Conservation (phyloP, 2,797 vertebrate genomes). For the Jordanella pulchra region DNA sequence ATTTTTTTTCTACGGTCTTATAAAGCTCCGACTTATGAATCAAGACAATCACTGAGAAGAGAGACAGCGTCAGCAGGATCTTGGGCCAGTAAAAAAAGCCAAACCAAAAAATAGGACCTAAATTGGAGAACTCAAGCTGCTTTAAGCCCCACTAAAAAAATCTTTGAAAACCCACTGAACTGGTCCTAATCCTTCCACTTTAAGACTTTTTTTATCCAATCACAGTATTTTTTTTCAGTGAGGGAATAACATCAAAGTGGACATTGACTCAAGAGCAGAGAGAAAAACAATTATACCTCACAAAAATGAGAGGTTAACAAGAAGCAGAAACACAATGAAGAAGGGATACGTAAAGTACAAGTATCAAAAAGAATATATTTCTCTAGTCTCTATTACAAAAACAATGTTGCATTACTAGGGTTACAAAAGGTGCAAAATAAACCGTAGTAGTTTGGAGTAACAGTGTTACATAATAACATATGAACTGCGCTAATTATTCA, state of each 20-base stretch:
- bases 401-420: not conserved
- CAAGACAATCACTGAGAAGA: not conserved
- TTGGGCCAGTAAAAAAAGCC: not conserved
- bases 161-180: conserved; percentile 1
- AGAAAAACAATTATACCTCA: not conserved
- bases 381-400: not conserved
- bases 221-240: not conserved
- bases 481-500: no score
- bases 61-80: not conserved
- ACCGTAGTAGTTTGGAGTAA: not conserved
- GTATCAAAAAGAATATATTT: not conserved
- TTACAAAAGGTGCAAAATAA: not conserved
- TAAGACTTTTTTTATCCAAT: conserved; percentile 2
- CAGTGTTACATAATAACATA: not conserved
- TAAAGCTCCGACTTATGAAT: not conserved
- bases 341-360: not conserved
- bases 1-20: not conserved
- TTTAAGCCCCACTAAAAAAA: not conserved
- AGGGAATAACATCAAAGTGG: not conserved
- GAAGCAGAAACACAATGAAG: not conserved
- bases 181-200: conserved; percentile 3
- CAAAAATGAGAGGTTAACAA: not conserved
- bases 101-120: not conserved
- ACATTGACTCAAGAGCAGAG: not conserved
- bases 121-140: conserved; percentile 5